A percentile compares a stretch with the other conserved stretches of the same genome.
phyloP scores from a whole-genome alignment of 2,797 vertebrate genomes.

The Karalla daura region DNA sequence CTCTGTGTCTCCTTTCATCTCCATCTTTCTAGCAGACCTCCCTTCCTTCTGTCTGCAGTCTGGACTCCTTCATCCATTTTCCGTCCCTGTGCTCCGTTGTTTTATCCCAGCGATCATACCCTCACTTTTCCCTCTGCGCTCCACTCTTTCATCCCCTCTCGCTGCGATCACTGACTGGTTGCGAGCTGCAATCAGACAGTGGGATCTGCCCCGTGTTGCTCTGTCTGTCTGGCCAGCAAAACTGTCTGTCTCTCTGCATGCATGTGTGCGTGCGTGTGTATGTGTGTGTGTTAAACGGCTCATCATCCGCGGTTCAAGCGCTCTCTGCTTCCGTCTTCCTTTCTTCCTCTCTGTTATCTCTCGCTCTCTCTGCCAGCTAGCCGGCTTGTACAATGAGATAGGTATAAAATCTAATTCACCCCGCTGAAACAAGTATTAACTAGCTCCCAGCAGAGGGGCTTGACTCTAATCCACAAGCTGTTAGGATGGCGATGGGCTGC shows the following conservation, averaged over 20 bases:
- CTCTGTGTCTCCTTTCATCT: slow-evolving; percentile 29
- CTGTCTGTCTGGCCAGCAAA: slow-evolving; percentile 15
- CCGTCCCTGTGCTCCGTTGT: background rate
- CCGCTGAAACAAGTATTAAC: slow-evolving; percentile 41
- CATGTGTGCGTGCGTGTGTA: background rate
- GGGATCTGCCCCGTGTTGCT: slow-evolving; percentile 34
- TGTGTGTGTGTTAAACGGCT: slow-evolving; percentile 31
- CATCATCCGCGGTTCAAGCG: slow-evolving; percentile 51
- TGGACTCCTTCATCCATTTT: slow-evolving; percentile 5
- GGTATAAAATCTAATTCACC: slow-evolving; percentile 38
- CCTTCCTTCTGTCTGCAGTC: background rate
- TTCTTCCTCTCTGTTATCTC: slow-evolving; percentile 27
- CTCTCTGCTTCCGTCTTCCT: slow-evolving; percentile 7
- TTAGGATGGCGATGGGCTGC: slow-evolving; percentile 29
- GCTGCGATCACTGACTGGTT: slow-evolving; percentile 11
- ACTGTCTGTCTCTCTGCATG: slow-evolving; percentile 1
- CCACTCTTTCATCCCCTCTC: slow-evolving; percentile 19
- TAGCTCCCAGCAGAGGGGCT: slow-evolving; percentile 34
- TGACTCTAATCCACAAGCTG: slow-evolving; percentile 47
- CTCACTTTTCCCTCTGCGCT: slow-evolving; percentile 6
- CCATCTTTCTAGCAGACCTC: background rate
- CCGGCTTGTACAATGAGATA: slow-evolving; percentile 33
- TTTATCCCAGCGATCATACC: slow-evolving; percentile 11
- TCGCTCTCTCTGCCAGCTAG: slow-evolving; percentile 35
- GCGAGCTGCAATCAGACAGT: slow-evolving; percentile 32